Base-by-base conservation (phyloP, 2,113 vertebrate genomes). In the Phodopus roborovskii region DNA sequence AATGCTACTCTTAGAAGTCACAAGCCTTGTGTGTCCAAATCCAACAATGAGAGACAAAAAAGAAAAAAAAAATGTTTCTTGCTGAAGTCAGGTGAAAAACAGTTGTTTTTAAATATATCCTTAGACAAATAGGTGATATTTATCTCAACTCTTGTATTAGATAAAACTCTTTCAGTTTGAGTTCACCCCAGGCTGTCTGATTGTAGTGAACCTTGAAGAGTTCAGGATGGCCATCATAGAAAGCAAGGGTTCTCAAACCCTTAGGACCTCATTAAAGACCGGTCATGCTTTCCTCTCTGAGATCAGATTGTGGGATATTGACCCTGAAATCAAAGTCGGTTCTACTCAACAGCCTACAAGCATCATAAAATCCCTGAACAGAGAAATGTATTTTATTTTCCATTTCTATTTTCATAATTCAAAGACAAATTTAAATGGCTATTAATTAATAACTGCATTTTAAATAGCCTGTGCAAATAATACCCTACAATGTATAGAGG, bases 261-360 rank as follows among this genome's bases (percentile, higher is more conserved):
- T 91, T 39, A 92, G 90, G 77, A 88, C 50, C 95, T 97, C 94
- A 96, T 94, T 96, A 97, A 22, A 73, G 45, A 83, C 30, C 28
- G 8, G 62, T 26, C 33, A 28, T 95, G 88, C 58, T 96, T 97
- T 97, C 89, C 50, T 84, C 68, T 83, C 79, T 95, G 66, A 68
- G 45, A n/a, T 96, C 93, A 92, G 56, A 89, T 74, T 91, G 81
- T 95, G 68, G 90, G 91, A 95, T 96, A 89, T 78, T 10, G 42
- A 87, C 97, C 86, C 36, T 96, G 66, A 86, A 93, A 86, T 94
- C 96, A 93, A 92, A 96, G 20, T 91, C 89, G 53, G 91, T 94
- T 94, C 39, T 26, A 84, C 17, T 92, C 71, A 94, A 16, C 92
- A 94, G 50, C 93, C 60, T 94, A 91, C 82, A 83, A 94, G 19